A percentile compares a stretch with the other conserved stretches of the same genome.
Evolutionary conservation across 2,113 vertebrate species (phyloP).

Genomic region (Oncorhynchus tshawytscha): DNA sequence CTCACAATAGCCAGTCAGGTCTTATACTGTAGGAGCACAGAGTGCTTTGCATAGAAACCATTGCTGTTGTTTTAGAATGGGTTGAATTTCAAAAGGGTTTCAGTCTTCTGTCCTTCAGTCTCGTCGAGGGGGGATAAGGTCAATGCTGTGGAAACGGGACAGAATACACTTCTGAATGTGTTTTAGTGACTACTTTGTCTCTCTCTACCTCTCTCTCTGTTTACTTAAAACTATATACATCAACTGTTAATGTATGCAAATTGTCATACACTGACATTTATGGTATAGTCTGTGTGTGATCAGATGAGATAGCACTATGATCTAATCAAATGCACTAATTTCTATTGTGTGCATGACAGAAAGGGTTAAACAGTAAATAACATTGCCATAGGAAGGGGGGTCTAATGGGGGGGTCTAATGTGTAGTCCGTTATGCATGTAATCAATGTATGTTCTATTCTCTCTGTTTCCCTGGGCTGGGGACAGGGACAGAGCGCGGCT

Average conservation of each 20-base stretch:
- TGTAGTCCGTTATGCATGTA: not conserved
- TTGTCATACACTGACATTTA: too few relatives aligned
- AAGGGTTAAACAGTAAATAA: not conserved
- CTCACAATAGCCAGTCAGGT: not conserved
- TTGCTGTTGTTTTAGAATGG: not conserved
- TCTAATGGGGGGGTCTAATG: not conserved
- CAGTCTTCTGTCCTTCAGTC: not conserved
- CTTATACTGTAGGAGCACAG: not conserved
- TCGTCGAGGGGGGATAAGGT: not conserved
- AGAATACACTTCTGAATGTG: not conserved
- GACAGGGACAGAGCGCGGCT: slow-evolving; percentile 4
- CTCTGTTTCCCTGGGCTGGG: slow-evolving; percentile 1
- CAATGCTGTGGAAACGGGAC: not conserved
- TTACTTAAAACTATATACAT: too few relatives aligned
- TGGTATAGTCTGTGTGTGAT: too few relatives aligned
- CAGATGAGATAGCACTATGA: too few relatives aligned
- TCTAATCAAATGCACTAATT: not conserved
- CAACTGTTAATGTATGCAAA: too few relatives aligned
- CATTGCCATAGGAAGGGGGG: not conserved
- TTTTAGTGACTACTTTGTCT: not conserved
- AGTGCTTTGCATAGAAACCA: not conserved
- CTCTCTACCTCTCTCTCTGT: not conserved
- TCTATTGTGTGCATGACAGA: not conserved
- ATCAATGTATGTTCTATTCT: slow-evolving; percentile 13
- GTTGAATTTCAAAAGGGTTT: not conserved